Conservation (phyloP, 53 echinoderm and acorn worm genomes). For the Holothuria scabra region DNA sequence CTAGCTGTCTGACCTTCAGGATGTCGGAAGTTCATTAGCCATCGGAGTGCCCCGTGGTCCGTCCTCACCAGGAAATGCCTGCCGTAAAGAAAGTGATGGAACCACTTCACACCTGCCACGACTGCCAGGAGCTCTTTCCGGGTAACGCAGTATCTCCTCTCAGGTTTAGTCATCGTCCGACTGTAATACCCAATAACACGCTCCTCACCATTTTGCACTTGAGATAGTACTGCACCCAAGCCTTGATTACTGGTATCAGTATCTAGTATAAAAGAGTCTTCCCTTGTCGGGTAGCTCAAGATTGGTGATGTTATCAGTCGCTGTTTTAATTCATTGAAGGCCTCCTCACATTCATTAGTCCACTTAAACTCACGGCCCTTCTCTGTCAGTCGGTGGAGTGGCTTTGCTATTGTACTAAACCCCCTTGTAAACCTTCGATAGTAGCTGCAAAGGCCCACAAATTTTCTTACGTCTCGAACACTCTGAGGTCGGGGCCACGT, state of each 20-base stretch:
- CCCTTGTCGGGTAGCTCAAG: constrained; percentile 6
- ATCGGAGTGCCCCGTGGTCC: constrained; percentile 20
- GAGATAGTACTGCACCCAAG: constrained; percentile 22
- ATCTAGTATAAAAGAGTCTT: constrained; percentile 9
- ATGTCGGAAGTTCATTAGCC: constrained; percentile 7
- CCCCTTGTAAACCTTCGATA: constrained; percentile 7
- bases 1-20: constrained; percentile 18
- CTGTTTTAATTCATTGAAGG: constrained; percentile 8
- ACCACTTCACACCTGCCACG: constrained; percentile 5
- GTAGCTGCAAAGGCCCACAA: constrained; percentile 18
- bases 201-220: constrained; percentile 5
- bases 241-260: constrained; percentile 20
- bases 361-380: background rate
- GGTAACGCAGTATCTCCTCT: constrained; percentile 11
- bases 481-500: background rate
- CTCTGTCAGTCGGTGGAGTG: constrained; percentile 21
- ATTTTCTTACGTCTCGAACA: constrained; percentile 3
- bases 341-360: constrained; percentile 20
- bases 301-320: background rate
- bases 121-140: background rate
- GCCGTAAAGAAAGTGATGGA: background rate
- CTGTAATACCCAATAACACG: constrained; percentile 24
- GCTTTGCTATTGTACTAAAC: constrained; percentile 19
- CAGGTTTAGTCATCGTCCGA: constrained; percentile 7
- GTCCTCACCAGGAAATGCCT: constrained; percentile 26